These are phyloP conservation scores for Cherax quadricarinatus DNA, from an alignment of 1,140 invertebrate species.

Conservation along the genomic window DNA sequence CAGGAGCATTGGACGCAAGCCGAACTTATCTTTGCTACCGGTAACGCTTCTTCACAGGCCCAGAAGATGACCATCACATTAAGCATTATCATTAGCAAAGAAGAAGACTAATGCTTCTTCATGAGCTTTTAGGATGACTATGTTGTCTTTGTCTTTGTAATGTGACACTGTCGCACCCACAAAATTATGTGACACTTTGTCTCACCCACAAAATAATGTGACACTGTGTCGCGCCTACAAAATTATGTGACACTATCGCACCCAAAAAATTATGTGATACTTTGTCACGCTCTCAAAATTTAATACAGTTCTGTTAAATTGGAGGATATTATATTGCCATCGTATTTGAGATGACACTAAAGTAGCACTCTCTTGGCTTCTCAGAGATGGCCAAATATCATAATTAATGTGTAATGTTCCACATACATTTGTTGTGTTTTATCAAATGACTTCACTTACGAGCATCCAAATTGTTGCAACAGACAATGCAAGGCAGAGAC, in stretches of 20 bases:
- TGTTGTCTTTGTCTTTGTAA: slow-evolving; percentile 54
- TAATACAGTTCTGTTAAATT: not conserved
- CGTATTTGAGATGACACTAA: not conserved
- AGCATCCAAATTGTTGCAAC: not conserved
- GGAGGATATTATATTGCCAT: not conserved
- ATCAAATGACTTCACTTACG: not conserved
- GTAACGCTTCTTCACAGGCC: slow-evolving; percentile 49
- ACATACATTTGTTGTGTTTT: not conserved
- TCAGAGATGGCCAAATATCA: not conserved
- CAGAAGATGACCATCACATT: slow-evolving; percentile 38
- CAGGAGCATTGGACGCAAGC: slow-evolving; percentile 57
- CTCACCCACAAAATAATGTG: too few species aligned
- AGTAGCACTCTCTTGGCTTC: slow-evolving; percentile 2
- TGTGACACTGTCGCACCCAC: slow-evolving; percentile 13
- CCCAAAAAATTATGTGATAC: not conserved
- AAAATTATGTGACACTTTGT: not conserved
- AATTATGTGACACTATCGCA: not conserved
- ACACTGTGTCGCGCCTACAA: not conserved
- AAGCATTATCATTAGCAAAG: slow-evolving; percentile 4
- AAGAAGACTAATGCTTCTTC: slow-evolving; percentile 40
- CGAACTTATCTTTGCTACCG: slow-evolving; percentile 33
- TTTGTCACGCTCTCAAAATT: not conserved
- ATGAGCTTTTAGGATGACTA: slow-evolving; percentile 34
- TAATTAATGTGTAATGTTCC: not conserved
- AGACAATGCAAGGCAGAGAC: slow-evolving; percentile 45